Percentiles rank a stretch among this genome's conserved stretches.
Conservation (phyloP, 2,888 invertebrate genomes). For the Dendrolimus houi region DNA sequence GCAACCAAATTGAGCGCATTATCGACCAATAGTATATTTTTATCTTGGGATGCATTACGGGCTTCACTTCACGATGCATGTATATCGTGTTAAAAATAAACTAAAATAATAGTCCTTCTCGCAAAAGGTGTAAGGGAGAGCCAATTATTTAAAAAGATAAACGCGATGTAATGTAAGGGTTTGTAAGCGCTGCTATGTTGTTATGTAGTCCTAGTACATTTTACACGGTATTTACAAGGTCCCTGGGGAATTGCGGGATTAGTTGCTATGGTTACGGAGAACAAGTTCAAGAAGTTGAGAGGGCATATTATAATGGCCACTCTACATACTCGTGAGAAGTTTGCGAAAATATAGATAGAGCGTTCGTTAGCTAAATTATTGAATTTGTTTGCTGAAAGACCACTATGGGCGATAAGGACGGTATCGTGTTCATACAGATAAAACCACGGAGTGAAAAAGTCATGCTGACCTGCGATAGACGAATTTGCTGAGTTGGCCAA, state of each 20-base stretch:
- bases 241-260: conserved; percentile 36
- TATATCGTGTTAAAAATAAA: neutral
- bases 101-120: neutral
- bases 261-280: conserved; percentile 17
- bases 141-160: neutral
- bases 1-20: neutral
- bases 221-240: conserved; percentile 64
- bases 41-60: neutral
- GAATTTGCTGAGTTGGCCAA: no score
- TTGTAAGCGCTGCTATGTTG: neutral
- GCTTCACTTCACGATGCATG: neutral
- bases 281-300: neutral
- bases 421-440: no score
- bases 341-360: no score
- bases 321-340: no score
- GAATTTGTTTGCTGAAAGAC: no score
- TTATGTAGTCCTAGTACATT: conserved; percentile 51
- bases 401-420: no score
- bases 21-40: neutral
- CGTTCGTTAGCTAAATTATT: no score
- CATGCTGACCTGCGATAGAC: no score
- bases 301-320: neutral
- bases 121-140: neutral
- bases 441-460: no score
- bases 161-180: conserved; percentile 1